Evolutionary conservation across 2,113 vertebrate genomes (phyloP).

Genomic region (Psittacus erithacus): DNA sequence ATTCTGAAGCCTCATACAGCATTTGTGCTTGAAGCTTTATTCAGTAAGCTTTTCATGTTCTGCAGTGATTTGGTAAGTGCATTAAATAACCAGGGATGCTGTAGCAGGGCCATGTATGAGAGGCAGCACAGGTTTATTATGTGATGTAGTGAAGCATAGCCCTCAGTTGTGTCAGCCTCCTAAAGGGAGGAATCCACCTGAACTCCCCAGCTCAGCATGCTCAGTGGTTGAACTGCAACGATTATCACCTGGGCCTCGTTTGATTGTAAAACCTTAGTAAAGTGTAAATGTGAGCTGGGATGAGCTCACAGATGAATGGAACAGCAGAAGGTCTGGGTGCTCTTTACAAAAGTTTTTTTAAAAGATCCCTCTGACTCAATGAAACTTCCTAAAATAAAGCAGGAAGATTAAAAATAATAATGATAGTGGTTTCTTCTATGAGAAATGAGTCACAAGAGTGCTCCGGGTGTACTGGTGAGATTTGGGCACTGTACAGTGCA

Average conservation of each 20-base stretch:
- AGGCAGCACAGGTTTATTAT: not conserved
- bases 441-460: not conserved
- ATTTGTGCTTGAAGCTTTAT: not conserved
- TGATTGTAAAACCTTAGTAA: not conserved
- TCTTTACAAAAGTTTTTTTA: not conserved
- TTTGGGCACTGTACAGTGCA: not conserved
- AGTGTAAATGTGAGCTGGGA: not conserved
- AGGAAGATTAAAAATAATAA: not conserved
- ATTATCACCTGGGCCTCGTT: not conserved
- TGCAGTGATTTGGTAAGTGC: not conserved
- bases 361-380: not conserved
- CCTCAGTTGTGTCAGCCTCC: not conserved
- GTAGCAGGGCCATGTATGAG: not conserved
- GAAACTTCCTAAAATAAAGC: not conserved
- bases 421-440: not conserved
- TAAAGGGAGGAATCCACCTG: not conserved
- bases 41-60: not conserved
- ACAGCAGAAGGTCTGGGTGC: not conserved
- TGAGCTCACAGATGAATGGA: not conserved
- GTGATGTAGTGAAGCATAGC: accelerated
- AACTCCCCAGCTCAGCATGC: not conserved
- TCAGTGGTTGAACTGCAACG: not conserved
- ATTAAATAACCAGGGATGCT: not conserved
- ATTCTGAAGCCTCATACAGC: not conserved
- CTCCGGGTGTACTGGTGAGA: not conserved